phyloP scores from a whole-genome alignment of 2,888 invertebrate species.

The Nomada flava region DNA sequence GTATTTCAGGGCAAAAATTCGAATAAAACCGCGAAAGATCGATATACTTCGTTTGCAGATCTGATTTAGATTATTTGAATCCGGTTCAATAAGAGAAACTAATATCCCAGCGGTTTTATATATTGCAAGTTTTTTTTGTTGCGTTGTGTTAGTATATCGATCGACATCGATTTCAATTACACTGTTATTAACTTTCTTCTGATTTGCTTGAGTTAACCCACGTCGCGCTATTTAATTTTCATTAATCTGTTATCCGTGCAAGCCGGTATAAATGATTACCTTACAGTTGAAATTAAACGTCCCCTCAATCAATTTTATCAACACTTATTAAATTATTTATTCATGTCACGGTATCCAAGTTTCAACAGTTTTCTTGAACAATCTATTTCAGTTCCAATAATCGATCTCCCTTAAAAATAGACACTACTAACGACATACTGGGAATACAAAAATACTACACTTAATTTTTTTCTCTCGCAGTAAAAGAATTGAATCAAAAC shows the following conservation, averaged over 20 bases:
- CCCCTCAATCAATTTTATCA: background rate
- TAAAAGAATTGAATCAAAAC: too few relatives aligned
- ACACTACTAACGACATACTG: too few relatives aligned
- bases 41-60: slow-evolving; percentile 7
- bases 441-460: too few relatives aligned
- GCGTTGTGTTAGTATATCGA: background rate
- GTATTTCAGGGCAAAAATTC: background rate
- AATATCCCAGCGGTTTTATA: background rate
- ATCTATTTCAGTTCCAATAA: background rate
- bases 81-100: slow-evolving; percentile 2
- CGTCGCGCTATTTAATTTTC: background rate
- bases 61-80: slow-evolving; percentile 13
- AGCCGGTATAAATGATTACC: background rate
- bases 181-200: slow-evolving; percentile 10
- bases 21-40: background rate
- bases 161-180: slow-evolving; percentile 4
- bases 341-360: background rate
- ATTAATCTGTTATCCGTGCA: background rate
- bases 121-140: background rate
- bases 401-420: background rate
- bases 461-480: too few relatives aligned
- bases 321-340: too few relatives aligned
- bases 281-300: background rate
- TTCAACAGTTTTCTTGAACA: background rate
- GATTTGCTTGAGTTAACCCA: slow-evolving; percentile 3